Base-by-base conservation (phyloP, 1,140 invertebrate genomes). In the Pseudobourletiella spinata region DNA sequence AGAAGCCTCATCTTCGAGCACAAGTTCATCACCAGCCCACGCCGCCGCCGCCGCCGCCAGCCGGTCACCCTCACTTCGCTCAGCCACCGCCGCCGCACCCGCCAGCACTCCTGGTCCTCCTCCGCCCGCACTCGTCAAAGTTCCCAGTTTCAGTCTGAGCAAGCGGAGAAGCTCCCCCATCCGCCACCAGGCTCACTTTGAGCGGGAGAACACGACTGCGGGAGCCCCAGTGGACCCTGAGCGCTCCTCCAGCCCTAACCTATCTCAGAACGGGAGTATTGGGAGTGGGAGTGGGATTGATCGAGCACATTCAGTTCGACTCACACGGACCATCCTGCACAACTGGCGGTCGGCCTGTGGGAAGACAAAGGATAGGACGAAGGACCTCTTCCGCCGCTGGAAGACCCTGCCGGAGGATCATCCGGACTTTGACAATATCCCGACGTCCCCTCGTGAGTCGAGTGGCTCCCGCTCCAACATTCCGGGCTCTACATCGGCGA, bases 321-420 rank as follows among this genome's bases (percentile, higher is more conserved):
- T 67, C 2, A 70, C 68, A 15, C 32, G 65, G 14, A 70, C 65
- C 22, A 67, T 70, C 16, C 63, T 70, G 24, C 59, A 70, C 43
- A 70, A 70, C 44, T 70, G 68, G 68, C 42, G 65, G 48, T 62
- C 65, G 16, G 68, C 68, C 20, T 70, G 68, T 58, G 68, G 65
- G 14, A 67, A 57, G 52, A 69, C 68, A 25, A 70, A 67, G 48
- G 63, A 67, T 43, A 67, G 59, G 46, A 70, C 68, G 25, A 70
- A 70, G 50, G 64, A 67, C 43, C 61, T 70, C 24, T 63, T 70
- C 14, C 57, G 61, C 44, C 43, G 68, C 8, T 70, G 68, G 68
- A 70, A 70, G 61, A 70, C 68, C 8, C 58, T 70, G 8, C 68
- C 68, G 26, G 68, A 70, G 62, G 65, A 67, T 48, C 65, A 70